These are phyloP conservation scores for Okapia johnstoni DNA, from an alignment of 2,113 vertebrate genomes.

Conservation along the genomic window DNA sequence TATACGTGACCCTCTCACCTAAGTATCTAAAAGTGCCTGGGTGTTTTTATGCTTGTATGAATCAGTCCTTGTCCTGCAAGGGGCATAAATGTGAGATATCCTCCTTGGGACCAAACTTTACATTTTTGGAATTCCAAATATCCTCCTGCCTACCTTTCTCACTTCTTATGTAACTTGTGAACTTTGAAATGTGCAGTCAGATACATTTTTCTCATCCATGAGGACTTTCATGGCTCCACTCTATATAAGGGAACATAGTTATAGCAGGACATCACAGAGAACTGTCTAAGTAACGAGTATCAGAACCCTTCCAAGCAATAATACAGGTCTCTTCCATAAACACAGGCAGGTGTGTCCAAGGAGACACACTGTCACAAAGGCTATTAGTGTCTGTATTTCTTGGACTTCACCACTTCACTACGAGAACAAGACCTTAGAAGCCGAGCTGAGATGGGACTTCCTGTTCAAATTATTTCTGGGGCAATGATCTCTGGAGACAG, in stretches of 20 bases:
- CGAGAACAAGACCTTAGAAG: not conserved
- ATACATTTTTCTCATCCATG: not conserved
- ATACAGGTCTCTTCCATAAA: not conserved
- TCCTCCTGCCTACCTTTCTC: not conserved
- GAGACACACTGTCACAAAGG: not conserved
- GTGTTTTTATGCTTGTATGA: not conserved
- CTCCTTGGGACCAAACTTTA: not conserved
- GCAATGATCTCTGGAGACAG: not conserved
- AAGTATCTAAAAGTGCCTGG: not conserved
- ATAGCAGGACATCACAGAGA: not conserved
- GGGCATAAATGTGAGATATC: not conserved
- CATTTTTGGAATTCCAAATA: not conserved
- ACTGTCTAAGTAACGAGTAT: not conserved
- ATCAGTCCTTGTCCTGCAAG: not conserved
- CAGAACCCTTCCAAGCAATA: not conserved
- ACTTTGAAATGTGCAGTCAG: not conserved
- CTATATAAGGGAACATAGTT: not conserved
- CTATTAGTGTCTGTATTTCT: fast-evolving
- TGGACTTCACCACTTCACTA: not conserved
- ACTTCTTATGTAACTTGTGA: not conserved
- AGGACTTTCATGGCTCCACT: not conserved
- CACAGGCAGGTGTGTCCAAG: not conserved
- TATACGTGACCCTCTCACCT: not conserved
- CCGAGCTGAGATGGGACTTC: not conserved
- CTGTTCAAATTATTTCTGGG: not conserved